phyloP scores from a whole-genome alignment of 1,140 invertebrate genomes.

The Drosophila trapezifrons region DNA sequence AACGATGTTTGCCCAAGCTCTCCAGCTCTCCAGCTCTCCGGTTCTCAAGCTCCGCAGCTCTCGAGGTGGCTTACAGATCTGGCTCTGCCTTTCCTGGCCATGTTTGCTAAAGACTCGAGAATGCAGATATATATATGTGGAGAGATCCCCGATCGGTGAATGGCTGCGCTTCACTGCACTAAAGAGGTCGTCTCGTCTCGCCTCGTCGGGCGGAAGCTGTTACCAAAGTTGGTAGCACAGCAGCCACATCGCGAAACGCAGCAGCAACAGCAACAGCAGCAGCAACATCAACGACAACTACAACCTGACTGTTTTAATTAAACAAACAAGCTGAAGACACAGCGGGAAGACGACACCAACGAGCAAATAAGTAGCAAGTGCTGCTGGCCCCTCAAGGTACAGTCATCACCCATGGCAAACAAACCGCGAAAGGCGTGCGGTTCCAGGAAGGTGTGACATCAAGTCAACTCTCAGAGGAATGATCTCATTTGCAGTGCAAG shows the following conservation, averaged over 20 bases:
- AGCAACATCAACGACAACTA: constrained; percentile 41
- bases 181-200: constrained; percentile 59
- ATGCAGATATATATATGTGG: constrained; percentile 15
- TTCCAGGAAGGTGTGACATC: constrained; percentile 30
- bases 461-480: constrained; percentile 1
- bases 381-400: constrained; percentile 49
- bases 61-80: constrained; percentile 30
- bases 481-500: constrained; percentile 6
- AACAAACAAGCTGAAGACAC: constrained; percentile 66
- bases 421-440: constrained; percentile 20
- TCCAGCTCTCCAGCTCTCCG: constrained; percentile 31
- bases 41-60: constrained; percentile 5
- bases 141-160: constrained; percentile 67
- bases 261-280: constrained; percentile 20
- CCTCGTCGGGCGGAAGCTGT: constrained; percentile 70
- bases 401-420: constrained; percentile 54
- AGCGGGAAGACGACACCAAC: constrained; percentile 30
- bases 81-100: constrained; percentile 43
- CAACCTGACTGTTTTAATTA: constrained; percentile 73
- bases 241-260: constrained; percentile 26
- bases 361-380: constrained; percentile 67
- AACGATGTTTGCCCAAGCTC: constrained; percentile 76
- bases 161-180: constrained; percentile 77
- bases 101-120: constrained; percentile 75
- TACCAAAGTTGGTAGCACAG: constrained; percentile 70